Percentiles rank a stretch among this genome's conserved stretches.
Conservation (phyloP, 1,140 invertebrate species). For the Amphibalanus amphitrite region DNA sequence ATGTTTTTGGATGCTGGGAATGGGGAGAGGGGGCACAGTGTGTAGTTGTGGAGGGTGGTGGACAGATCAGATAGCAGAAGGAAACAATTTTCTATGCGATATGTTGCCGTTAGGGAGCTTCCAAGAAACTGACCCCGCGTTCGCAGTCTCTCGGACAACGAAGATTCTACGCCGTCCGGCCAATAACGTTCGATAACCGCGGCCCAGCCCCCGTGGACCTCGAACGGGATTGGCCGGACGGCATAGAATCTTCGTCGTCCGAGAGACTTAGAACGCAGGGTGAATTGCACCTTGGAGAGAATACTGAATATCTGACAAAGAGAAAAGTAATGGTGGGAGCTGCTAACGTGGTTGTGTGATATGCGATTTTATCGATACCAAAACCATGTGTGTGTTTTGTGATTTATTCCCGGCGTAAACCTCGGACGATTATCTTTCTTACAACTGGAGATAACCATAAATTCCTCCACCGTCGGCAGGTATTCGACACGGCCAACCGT, state of each 20-base stretch:
- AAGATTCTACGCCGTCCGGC: no score
- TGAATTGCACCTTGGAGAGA: no score
- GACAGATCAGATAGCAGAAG: not conserved
- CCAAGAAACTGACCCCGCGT: no score
- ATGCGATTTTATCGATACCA: not conserved
- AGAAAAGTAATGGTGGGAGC: no score
- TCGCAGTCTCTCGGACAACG: no score
- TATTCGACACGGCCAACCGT: conserved; percentile 70
- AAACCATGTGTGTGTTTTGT: conserved; percentile 10
- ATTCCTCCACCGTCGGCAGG: conserved; percentile 47
- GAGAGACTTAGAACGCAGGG: no score
- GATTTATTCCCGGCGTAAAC: conserved; percentile 13
- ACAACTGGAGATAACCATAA: conserved; percentile 37
- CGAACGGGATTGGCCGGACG: no score
- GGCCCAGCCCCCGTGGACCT: no score
- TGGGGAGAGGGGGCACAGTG: conserved; percentile 15
- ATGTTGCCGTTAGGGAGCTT: conserved; percentile 5
- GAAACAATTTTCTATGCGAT: conserved; percentile 10
- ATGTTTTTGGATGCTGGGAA: no score
- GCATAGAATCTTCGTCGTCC: no score
- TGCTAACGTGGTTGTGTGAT: not conserved
- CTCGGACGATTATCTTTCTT: conserved; percentile 13
- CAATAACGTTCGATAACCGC: no score
- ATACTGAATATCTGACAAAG: no score
- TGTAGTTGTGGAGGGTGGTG: conserved; percentile 3